Evolutionary conservation across 2,888 invertebrate species (phyloP).

Genomic region (Plebejus argus): DNA sequence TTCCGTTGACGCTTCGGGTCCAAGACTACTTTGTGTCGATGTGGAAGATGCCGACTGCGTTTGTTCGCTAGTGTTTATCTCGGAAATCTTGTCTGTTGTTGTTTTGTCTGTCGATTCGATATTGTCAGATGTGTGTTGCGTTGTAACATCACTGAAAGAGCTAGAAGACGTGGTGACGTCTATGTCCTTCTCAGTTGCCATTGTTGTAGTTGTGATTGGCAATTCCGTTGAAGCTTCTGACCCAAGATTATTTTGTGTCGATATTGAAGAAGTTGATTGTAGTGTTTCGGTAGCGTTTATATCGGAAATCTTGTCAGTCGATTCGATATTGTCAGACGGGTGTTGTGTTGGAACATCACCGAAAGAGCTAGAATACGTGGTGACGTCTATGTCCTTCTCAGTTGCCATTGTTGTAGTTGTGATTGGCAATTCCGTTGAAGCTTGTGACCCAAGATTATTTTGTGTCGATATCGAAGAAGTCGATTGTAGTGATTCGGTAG

Average conservation of each 20-base stretch:
- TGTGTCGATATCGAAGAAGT: no score
- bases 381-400: neutral
- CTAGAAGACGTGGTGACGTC: neutral
- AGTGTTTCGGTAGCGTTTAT: neutral
- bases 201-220: neutral
- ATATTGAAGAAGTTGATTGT: neutral
- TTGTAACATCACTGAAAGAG: neutral
- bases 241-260: neutral
- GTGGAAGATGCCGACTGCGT: no score
- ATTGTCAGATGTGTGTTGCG: neutral
- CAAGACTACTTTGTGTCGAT: neutral
- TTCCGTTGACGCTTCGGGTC: no score
- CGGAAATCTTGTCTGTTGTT: no score
- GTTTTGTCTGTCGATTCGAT: neutral
- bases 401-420: neutral
- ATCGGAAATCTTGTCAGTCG: neutral
- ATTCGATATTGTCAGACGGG: neutral
- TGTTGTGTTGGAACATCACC: neutral
- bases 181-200: neutral
- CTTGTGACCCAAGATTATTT: fast-evolving
- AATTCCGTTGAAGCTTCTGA: neutral
- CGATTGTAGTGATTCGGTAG: neutral
- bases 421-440: neutral
- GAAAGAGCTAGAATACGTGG: neutral
- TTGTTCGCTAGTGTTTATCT: no score